Evolutionary conservation across 2,888 invertebrate species (phyloP).

Genomic region (Leptura quadrifasciata): DNA sequence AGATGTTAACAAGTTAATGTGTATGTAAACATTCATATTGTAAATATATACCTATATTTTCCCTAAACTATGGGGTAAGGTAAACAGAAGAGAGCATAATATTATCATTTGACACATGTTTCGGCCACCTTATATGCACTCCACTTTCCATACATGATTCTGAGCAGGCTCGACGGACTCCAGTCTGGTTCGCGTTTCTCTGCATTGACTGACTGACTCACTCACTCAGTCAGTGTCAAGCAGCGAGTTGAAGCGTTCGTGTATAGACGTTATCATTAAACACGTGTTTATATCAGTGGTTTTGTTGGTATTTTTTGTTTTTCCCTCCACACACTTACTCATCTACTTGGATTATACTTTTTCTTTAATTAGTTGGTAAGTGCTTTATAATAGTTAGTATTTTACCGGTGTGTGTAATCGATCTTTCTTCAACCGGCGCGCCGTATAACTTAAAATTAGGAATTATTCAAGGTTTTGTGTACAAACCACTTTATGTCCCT

Average conservation of each 20-base stretch:
- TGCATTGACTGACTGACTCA: conserved; percentile 15
- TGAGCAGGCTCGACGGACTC: conserved; percentile 15
- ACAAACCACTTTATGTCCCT: neutral
- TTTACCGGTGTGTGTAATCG: neutral
- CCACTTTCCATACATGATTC: conserved; percentile 17
- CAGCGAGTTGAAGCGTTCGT: neutral
- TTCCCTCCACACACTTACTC: neutral
- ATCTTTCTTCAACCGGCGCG: conserved; percentile 3
- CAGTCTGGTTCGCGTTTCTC: conserved; percentile 28
- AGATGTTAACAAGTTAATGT: too few relatives aligned
- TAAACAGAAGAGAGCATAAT: too few relatives aligned
- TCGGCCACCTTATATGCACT: conserved; percentile 16
- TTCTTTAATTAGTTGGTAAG: conserved; percentile 13
- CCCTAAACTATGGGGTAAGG: too few relatives aligned
- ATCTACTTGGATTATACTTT: conserved; percentile 5
- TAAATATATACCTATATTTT: too few relatives aligned
- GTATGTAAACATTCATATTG: too few relatives aligned
- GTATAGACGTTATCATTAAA: conserved; percentile 18
- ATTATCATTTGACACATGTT: conserved; percentile 3
- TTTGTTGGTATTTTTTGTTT: conserved; percentile 23
- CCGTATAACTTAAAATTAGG: neutral
- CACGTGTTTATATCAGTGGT: conserved; percentile 24
- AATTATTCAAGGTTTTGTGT: conserved; percentile 18
- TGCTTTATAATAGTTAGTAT: neutral
- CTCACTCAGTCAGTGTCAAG: conserved; percentile 26